Percentiles rank a stretch among this genome's conserved stretches.
Conservation (phyloP, 1,140 invertebrate genomes). For the Drosophila parabipectinata region DNA sequence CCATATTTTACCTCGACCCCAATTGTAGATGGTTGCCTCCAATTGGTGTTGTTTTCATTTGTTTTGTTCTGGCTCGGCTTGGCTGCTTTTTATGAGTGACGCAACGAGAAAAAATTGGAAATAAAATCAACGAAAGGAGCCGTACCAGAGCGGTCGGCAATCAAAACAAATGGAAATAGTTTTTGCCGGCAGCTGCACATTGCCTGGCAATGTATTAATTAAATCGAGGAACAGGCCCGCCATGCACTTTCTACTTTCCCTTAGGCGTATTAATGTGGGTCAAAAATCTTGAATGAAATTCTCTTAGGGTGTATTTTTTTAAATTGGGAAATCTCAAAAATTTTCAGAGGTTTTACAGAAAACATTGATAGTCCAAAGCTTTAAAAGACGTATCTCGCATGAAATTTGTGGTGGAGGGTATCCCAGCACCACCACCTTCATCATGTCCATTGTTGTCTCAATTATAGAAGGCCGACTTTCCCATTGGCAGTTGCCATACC, state of each 20-base stretch:
- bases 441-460: constrained; percentile 27
- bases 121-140: background rate
- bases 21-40: constrained; percentile 31
- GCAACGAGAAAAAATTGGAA: constrained; percentile 32
- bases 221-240: constrained; percentile 37
- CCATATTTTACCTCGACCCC: constrained; percentile 35
- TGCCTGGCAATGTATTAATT: constrained; percentile 66
- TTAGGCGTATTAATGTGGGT: background rate
- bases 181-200: constrained; percentile 67
- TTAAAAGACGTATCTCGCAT: too few species aligned
- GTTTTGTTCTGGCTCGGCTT: constrained; percentile 33
- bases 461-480: constrained; percentile 19
- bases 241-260: constrained; percentile 3
- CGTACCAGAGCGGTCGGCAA: constrained; percentile 22
- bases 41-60: constrained; percentile 38
- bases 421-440: background rate
- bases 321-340: too few species aligned
- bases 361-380: too few species aligned
- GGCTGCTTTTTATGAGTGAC: constrained; percentile 53
- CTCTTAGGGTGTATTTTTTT: too few species aligned
- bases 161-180: constrained; percentile 72
- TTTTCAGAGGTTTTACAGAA: too few species aligned
- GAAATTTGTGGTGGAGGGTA: background rate
- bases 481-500: background rate
- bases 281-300: too few species aligned